Percentiles rank a stretch among this genome's conserved stretches.
Evolutionary conservation across 2,888 invertebrate genomes (phyloP).

Genomic region (Melieria picta): DNA sequence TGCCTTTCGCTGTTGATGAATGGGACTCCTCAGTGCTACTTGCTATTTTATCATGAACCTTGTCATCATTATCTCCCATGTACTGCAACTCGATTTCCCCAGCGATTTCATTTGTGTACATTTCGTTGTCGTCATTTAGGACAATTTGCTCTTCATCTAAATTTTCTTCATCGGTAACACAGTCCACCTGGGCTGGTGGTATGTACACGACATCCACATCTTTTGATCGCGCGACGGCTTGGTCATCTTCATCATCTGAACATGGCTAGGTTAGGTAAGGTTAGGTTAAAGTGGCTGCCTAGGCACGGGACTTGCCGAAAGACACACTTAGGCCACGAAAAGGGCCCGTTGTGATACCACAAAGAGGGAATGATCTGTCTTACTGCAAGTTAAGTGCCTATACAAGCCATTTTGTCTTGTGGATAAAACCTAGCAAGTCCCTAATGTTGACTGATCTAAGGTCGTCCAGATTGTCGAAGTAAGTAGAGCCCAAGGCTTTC

Average conservation of each 20-base stretch:
- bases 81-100: slow-evolving; percentile 12
- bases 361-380: too few relatives aligned
- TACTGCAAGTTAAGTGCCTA: too few relatives aligned
- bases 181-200: slow-evolving; percentile 14
- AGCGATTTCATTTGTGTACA: slow-evolving; percentile 8
- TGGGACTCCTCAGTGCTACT: neutral
- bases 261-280: too few relatives aligned
- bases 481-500: too few relatives aligned
- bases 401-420: too few relatives aligned
- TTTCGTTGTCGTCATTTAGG: slow-evolving; percentile 13
- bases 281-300: too few relatives aligned
- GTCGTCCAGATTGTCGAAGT: too few relatives aligned
- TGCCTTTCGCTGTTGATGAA: neutral
- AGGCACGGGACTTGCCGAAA: too few relatives aligned
- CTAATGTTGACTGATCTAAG: too few relatives aligned
- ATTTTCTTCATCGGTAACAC: slow-evolving; percentile 20
- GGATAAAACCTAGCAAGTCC: too few relatives aligned
- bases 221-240: neutral
- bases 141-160: slow-evolving; percentile 21
- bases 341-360: too few relatives aligned
- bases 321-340: too few relatives aligned
- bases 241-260: slow-evolving; percentile 10
- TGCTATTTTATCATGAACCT: neutral
- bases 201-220: slow-evolving; percentile 21
- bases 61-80: neutral